Conservation (phyloP, 2,113 vertebrate genomes). For the Blennius ocellaris region DNA sequence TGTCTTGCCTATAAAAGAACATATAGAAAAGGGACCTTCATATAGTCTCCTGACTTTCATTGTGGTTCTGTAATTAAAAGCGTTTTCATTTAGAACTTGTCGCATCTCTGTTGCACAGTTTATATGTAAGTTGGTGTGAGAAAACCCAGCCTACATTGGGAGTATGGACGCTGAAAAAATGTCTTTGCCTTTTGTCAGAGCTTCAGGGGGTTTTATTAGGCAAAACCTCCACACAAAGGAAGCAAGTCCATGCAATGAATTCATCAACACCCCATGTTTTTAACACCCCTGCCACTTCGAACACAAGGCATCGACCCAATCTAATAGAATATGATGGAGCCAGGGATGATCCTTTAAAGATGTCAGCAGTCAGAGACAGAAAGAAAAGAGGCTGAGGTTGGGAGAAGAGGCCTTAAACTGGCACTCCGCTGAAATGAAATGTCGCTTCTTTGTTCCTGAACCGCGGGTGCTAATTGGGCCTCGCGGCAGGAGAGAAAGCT, state of each 20-base stretch:
- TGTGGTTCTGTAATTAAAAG: too few species aligned
- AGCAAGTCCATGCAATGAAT: constrained; percentile 80
- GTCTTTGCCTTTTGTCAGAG: constrained; percentile 63
- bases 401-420: constrained; percentile 82
- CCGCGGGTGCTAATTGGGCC: constrained; percentile 80
- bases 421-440: constrained; percentile 81
- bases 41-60: too few species aligned
- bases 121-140: constrained; percentile 18
- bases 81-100: too few species aligned
- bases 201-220: constrained; percentile 73
- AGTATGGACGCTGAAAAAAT: constrained; percentile 49
- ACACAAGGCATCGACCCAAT: constrained; percentile 78
- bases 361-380: constrained; percentile 81
- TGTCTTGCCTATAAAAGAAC: too few species aligned
- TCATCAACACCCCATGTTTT: constrained; percentile 82
- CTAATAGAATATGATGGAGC: constrained; percentile 72
- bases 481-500: constrained; percentile 73
- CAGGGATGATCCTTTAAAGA: constrained; percentile 76
- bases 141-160: constrained; percentile 29
- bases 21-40: too few species aligned
- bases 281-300: constrained; percentile 70
- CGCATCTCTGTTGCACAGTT: too few species aligned
- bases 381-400: constrained; percentile 66
- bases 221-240: constrained; percentile 72
- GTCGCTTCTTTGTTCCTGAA: constrained; percentile 79